A percentile compares a stretch with the other conserved stretches of the same genome.
Evolutionary conservation across 2,888 invertebrate species (phyloP).

Genomic region (Ypsolopha scabrella): DNA sequence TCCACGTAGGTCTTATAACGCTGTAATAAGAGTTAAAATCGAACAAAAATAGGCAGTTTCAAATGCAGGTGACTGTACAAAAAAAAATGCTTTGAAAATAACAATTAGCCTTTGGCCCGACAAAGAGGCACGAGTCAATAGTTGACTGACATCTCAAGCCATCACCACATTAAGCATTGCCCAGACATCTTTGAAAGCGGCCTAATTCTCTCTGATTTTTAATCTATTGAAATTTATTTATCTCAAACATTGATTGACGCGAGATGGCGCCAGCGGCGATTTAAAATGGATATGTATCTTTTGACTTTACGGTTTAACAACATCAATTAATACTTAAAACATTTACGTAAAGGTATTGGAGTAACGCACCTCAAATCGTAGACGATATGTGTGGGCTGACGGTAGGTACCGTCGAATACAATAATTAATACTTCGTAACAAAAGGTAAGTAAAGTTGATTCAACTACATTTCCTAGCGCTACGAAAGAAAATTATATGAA

Average conservation of each 20-base stretch:
- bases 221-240: conserved; percentile 53
- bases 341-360: conserved; percentile 1
- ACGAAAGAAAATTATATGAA: conserved; percentile 9
- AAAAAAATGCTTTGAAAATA: conserved; percentile 26
- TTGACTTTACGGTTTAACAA: conserved; percentile 2
- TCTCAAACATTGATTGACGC: conserved; percentile 41
- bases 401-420: background rate
- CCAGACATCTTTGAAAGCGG: conserved; percentile 50
- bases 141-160: conserved; percentile 61
- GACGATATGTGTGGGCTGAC: conserved; percentile 1
- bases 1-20: too few species aligned
- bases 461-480: background rate
- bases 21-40: too few species aligned
- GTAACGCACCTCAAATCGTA: background rate
- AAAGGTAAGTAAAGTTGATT: background rate
- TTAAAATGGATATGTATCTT: conserved; percentile 40
- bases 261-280: conserved; percentile 62
- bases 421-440: background rate
- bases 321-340: conserved; percentile 1
- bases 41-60: too few species aligned
- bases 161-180: conserved; percentile 41
- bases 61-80: too few species aligned
- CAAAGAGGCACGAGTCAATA: conserved; percentile 58
- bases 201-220: conserved; percentile 57
- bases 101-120: conserved; percentile 48